A percentile compares a stretch with the other conserved stretches of the same genome.
Conservation (phyloP, 2,113 vertebrate genomes). For the Eubucco bourcierii region DNA sequence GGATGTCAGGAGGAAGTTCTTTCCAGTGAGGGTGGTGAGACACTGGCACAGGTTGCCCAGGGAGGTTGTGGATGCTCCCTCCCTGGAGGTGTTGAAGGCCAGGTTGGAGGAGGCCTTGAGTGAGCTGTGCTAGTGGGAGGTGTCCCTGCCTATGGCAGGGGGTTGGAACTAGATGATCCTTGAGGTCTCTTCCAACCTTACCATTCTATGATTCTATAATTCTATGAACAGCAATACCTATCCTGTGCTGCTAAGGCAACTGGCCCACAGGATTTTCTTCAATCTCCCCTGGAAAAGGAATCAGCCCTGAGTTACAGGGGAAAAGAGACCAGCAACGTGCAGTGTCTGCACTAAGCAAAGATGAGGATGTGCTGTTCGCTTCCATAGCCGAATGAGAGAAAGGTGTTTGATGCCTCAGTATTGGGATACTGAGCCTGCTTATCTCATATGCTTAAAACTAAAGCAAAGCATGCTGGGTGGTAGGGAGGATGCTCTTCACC, state of each 20-base stretch:
- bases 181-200: no score
- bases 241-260: not conserved
- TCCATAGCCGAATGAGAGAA: not conserved
- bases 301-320: fast-evolving
- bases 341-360: not conserved
- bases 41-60: no score
- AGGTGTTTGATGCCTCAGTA: not conserved
- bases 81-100: no score
- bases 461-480: not conserved
- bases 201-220: no score
- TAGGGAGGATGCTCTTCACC: not conserved
- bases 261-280: not conserved
- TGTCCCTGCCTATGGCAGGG: no score
- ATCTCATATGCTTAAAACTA: not conserved
- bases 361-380: not conserved
- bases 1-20: no score
- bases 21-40: no score
- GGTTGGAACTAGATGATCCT: no score
- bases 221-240: fast-evolving
- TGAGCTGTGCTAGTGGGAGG: no score
- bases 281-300: not conserved
- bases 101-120: no score
- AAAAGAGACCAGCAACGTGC: not conserved
- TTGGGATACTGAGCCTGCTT: not conserved
- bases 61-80: no score